These are phyloP conservation scores for Periphyllus acericola DNA, from an alignment of 2,888 invertebrate genomes.

Conservation along the genomic window DNA sequence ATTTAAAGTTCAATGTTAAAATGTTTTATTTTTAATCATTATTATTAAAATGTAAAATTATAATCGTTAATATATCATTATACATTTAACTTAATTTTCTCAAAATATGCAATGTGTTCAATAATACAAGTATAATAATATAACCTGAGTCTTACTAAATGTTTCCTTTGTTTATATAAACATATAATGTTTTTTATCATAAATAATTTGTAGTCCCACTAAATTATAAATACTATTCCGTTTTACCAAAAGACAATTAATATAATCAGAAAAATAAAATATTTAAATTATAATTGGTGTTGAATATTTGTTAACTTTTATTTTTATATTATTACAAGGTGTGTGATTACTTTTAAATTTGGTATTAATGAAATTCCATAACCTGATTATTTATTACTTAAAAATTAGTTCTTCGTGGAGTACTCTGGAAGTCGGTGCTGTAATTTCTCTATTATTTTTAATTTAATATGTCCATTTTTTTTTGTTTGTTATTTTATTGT, in stretches of 20 bases:
- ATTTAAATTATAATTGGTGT: no score
- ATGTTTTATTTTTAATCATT: no score
- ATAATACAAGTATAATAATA: background rate
- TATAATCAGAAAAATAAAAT: no score
- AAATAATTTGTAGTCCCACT: no score
- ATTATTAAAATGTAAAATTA: background rate
- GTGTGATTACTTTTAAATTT: background rate
- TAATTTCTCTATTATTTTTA: background rate
- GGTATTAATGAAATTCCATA: background rate
- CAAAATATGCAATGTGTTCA: background rate
- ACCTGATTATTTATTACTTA: background rate
- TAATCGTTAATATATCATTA: background rate
- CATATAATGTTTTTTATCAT: background rate
- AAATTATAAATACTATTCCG: no score
- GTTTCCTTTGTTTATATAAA: background rate
- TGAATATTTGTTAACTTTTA: no score
- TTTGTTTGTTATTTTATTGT: background rate
- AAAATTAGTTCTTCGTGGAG: background rate
- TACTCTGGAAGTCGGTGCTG: background rate
- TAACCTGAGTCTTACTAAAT: background rate
- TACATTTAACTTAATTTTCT: background rate
- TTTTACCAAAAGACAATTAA: no score
- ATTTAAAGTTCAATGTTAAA: background rate
- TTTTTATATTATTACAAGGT: background rate
- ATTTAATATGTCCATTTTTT: background rate